phyloP scores from a whole-genome alignment of 2,113 vertebrate species.

The Fukomys damarensis region DNA sequence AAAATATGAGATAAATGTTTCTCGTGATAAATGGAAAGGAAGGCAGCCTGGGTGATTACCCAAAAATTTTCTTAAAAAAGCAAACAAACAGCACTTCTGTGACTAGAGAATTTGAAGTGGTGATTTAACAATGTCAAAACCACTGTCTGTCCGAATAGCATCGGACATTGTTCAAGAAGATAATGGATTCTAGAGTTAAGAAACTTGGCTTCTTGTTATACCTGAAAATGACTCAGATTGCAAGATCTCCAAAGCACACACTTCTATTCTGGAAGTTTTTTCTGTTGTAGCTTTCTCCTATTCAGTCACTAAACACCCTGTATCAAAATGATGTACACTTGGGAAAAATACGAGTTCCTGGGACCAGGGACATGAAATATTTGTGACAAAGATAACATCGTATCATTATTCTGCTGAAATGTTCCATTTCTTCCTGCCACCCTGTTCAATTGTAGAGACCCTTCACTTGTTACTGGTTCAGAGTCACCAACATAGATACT shows the following conservation, averaged over 20 bases:
- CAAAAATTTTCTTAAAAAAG: too few relatives aligned
- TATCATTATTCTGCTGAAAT: conserved; percentile 71
- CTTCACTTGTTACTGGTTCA: conserved; percentile 52
- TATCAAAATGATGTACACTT: background rate
- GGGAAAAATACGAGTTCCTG: conserved; percentile 54
- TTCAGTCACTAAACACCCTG: background rate
- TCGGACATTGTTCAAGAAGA: background rate
- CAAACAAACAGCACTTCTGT: background rate
- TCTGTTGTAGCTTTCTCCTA: background rate
- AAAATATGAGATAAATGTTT: background rate
- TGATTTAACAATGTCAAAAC: conserved; percentile 15
- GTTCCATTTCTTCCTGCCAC: background rate
- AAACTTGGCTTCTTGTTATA: background rate
- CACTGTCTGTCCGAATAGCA: background rate
- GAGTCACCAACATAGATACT: conserved; percentile 42
- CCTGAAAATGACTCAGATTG: background rate
- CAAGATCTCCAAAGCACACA: background rate
- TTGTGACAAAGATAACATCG: conserved; percentile 41
- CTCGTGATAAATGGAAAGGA: conserved; percentile 7
- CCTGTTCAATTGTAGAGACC: conserved; percentile 54
- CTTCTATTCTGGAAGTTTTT: background rate
- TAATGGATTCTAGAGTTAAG: background rate
- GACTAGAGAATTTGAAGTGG: background rate
- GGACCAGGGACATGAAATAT: background rate
- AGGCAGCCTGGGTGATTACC: background rate